Conservation (phyloP, 1,140 invertebrate species). For the Ceratitis capitata region DNA sequence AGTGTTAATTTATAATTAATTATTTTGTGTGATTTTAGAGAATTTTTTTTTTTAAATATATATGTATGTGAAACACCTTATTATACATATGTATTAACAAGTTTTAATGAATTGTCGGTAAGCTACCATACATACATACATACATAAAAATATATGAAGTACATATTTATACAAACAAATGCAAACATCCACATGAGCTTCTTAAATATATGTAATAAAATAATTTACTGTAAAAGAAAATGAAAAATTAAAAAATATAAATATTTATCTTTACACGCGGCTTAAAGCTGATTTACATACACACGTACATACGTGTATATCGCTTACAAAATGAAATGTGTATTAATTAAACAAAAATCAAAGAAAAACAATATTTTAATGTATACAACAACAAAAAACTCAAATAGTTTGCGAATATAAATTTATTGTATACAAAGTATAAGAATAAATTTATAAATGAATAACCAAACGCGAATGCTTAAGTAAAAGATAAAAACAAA, state of each 20-base stretch:
- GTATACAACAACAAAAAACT: constrained; percentile 19
- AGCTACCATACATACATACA: no score
- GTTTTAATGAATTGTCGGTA: no score
- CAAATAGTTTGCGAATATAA: background rate
- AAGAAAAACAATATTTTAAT: background rate
- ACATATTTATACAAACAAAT: background rate
- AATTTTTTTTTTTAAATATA: no score
- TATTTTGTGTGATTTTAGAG: no score
- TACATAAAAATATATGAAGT: background rate
- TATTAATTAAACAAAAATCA: background rate
- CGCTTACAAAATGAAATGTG: background rate
- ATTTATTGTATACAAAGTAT: background rate
- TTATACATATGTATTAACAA: no score
- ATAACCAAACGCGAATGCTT: background rate
- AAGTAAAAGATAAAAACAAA: background rate
- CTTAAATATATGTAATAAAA: background rate
- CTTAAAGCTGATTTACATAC: background rate
- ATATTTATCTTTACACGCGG: constrained; percentile 14
- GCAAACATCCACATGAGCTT: constrained; percentile 21
- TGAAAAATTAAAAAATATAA: background rate
- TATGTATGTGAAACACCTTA: no score
- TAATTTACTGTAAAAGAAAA: background rate
- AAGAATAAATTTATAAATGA: background rate
- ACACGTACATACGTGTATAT: no score
- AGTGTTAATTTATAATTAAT: no score